These are phyloP conservation scores for Cyaniris semiargus DNA, from an alignment of 2,888 invertebrate species.

Conservation along the genomic window DNA sequence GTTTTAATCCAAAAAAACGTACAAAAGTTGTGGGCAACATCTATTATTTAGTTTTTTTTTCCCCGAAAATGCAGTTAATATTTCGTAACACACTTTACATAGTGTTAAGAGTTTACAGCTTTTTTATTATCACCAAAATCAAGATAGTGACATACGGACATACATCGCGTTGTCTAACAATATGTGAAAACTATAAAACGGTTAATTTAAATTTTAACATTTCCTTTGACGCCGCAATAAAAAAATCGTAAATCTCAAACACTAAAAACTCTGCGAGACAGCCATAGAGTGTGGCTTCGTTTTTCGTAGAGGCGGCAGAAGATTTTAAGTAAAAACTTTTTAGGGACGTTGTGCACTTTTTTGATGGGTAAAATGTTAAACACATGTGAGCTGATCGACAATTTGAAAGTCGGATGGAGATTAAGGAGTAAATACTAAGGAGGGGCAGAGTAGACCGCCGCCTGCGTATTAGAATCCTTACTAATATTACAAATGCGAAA, in stretches of 20 bases:
- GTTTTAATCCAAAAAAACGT: too few species aligned
- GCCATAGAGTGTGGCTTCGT: neutral
- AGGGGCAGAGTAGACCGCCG: too few species aligned
- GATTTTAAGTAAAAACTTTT: too few species aligned
- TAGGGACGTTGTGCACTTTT: too few species aligned
- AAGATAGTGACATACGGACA: neutral
- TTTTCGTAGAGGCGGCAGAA: neutral
- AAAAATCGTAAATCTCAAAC: slow-evolving; percentile 25
- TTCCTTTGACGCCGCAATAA: slow-evolving; percentile 16
- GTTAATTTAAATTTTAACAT: slow-evolving; percentile 16
- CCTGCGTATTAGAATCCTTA: too few species aligned
- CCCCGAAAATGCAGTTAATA: neutral
- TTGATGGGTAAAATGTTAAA: too few species aligned
- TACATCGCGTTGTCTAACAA: neutral
- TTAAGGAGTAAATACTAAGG: too few species aligned
- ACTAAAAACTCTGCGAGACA: slow-evolving; percentile 21
- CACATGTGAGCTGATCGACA: too few species aligned
- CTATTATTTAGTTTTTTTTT: neutral
- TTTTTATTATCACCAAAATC: slow-evolving; percentile 2
- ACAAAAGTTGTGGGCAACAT: neutral
- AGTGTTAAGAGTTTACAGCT: neutral
- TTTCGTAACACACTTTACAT: slow-evolving; percentile 12
- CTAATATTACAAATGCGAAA: too few species aligned
- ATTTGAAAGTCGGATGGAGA: too few species aligned
- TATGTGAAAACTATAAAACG: slow-evolving; percentile 21